Conservation (phyloP, 2,113 vertebrate species). For the Vicugna pacos region DNA sequence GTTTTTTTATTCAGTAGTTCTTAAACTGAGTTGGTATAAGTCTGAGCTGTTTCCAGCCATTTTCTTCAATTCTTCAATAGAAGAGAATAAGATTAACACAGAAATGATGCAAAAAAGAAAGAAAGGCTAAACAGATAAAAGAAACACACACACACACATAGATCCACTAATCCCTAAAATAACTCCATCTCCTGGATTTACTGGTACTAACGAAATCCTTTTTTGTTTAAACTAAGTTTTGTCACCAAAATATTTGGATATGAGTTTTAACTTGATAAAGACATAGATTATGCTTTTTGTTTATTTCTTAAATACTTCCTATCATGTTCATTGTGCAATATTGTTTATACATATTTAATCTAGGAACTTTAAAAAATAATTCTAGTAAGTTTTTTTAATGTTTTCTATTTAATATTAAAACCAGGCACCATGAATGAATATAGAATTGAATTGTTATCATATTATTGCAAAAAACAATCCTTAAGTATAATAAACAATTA, state of each 20-base stretch:
- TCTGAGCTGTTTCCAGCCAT: background rate
- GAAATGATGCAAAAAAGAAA: background rate
- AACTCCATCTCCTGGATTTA: background rate
- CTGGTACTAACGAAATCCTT: background rate
- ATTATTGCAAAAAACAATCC: background rate
- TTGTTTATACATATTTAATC: background rate
- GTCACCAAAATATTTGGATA: background rate
- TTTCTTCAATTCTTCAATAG: background rate
- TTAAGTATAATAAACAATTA: background rate
- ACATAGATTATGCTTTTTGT: background rate
- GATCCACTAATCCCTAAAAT: background rate
- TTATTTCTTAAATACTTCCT: slow-evolving; percentile 24
- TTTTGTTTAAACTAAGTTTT: slow-evolving; percentile 40
- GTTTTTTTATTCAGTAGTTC: background rate
- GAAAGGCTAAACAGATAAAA: background rate
- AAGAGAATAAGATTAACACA: background rate
- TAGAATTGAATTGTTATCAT: background rate
- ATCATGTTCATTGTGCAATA: background rate
- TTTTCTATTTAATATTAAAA: slow-evolving; percentile 31
- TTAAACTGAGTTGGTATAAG: background rate
- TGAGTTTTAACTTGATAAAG: background rate
- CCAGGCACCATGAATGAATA: background rate
- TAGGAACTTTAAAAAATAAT: background rate
- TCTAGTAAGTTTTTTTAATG: background rate
- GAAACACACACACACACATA: background rate